Percentiles rank a stretch among this genome's conserved stretches.
Conservation (phyloP, 1,140 invertebrate genomes). For the Drosophila sulfurigaster region DNA sequence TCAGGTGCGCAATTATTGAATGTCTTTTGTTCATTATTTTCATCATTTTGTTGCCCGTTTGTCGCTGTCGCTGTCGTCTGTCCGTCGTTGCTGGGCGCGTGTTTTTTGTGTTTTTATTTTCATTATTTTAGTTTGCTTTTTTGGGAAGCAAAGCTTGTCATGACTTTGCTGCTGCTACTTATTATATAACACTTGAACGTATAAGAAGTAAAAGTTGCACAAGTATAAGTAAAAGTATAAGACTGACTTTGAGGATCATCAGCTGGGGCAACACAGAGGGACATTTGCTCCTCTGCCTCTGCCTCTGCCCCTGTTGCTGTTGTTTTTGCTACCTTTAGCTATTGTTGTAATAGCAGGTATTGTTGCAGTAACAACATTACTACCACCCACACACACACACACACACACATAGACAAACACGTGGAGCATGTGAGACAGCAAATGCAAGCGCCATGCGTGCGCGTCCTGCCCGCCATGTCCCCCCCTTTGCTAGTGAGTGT, state of each 20-base stretch:
- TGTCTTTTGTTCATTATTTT: slow-evolving; percentile 56
- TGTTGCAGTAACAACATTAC: slow-evolving; percentile 81
- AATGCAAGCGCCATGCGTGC: slow-evolving; percentile 82
- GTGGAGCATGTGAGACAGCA: slow-evolving; percentile 68
- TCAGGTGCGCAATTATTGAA: slow-evolving; percentile 77
- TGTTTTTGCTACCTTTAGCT: neutral
- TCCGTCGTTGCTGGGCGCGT: slow-evolving; percentile 23
- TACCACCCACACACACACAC: slow-evolving; percentile 45
- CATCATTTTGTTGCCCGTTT: slow-evolving; percentile 13
- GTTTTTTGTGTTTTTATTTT: neutral
- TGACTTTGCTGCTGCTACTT: neutral
- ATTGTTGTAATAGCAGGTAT: slow-evolving; percentile 62
- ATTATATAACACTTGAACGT: slow-evolving; percentile 34
- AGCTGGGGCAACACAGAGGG: slow-evolving; percentile 13
- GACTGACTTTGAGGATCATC: slow-evolving; percentile 37
- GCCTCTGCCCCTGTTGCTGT: neutral
- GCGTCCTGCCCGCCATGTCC: slow-evolving; percentile 34
- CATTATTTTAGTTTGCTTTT: neutral
- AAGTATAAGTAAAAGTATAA: slow-evolving; percentile 28
- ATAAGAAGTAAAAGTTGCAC: slow-evolving; percentile 36
- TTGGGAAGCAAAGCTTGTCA: slow-evolving; percentile 4
- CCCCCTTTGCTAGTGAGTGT: slow-evolving; percentile 19
- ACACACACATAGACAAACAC: slow-evolving; percentile 30
- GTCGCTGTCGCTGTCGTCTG: neutral
- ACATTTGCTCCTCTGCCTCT: too few species aligned